Evolutionary conservation across 2,797 vertebrate species (phyloP).

Genomic region (Uromys caudimaculatus): DNA sequence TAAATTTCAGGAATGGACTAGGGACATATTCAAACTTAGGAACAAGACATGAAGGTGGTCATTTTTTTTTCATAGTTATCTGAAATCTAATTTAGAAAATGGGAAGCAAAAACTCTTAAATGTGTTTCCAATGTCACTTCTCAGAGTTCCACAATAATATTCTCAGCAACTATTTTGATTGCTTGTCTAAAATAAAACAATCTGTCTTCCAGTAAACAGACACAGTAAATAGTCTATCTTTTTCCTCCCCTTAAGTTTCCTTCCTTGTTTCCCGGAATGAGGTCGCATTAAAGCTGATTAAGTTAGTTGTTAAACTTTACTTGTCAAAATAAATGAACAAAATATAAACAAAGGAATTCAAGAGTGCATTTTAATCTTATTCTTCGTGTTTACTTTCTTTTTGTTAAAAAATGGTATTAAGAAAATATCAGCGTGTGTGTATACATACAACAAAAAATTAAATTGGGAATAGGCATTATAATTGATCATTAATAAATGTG

Average conservation of each 20-base stretch:
- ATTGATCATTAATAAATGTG: neutral
- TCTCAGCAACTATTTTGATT: slow-evolving; percentile 58
- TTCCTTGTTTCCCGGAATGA: slow-evolving; percentile 49
- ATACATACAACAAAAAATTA: neutral
- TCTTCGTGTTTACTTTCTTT: slow-evolving; percentile 48
- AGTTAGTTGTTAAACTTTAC: slow-evolving; percentile 59
- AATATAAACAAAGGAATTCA: slow-evolving; percentile 41
- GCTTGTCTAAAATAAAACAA: neutral
- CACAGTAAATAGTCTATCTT: slow-evolving; percentile 25
- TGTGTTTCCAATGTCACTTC: neutral
- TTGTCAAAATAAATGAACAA: slow-evolving; percentile 75
- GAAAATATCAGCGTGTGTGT: neutral
- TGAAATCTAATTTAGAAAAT: slow-evolving; percentile 3
- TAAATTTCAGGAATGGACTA: slow-evolving; percentile 69
- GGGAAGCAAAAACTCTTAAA: neutral
- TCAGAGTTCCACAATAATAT: neutral
- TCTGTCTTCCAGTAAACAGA: slow-evolving; percentile 28
- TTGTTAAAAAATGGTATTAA: neutral
- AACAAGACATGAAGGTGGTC: neutral
- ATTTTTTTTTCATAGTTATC: neutral
- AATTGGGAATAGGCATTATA: neutral
- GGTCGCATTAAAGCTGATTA: slow-evolving; percentile 64
- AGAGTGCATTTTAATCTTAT: neutral
- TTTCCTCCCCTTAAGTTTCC: neutral
- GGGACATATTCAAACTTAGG: slow-evolving; percentile 26